These are phyloP conservation scores for Lissocephala sabroskyi DNA, from an alignment of 2,888 invertebrate species.

Conservation along the genomic window DNA sequence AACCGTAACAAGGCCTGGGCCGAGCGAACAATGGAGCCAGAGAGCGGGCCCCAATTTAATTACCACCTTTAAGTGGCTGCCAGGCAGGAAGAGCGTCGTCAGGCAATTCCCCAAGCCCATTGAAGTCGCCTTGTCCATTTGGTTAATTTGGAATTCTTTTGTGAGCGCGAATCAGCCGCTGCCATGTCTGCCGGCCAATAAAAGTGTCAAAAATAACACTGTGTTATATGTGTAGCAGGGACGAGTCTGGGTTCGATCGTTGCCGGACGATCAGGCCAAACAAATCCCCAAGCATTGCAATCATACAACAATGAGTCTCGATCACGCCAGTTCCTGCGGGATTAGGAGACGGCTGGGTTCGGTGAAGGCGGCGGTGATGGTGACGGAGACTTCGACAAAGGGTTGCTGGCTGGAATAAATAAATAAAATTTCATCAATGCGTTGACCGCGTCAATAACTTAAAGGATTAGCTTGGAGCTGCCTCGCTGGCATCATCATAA, in stretches of 20 bases:
- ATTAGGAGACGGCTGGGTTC: slow-evolving; percentile 36
- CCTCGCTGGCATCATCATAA: slow-evolving; percentile 52
- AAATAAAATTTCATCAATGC: slow-evolving; percentile 64
- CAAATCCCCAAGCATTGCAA: slow-evolving; percentile 55
- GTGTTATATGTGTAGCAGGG: slow-evolving; percentile 46
- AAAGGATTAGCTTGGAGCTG: slow-evolving; percentile 49
- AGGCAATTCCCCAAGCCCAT: slow-evolving; percentile 38
- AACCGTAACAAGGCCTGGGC: background rate
- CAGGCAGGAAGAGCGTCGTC: background rate
- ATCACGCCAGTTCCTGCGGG: slow-evolving; percentile 46
- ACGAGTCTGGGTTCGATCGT: no score
- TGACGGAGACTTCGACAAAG: slow-evolving; percentile 33
- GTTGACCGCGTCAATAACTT: slow-evolving; percentile 52
- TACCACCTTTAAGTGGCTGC: slow-evolving; percentile 52
- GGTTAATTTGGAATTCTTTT: slow-evolving; percentile 26
- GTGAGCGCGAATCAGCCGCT: slow-evolving; percentile 19
- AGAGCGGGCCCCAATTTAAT: slow-evolving; percentile 50
- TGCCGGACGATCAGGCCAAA: slow-evolving; percentile 13
- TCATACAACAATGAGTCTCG: slow-evolving; percentile 31
- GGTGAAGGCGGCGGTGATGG: no score
- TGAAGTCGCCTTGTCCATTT: slow-evolving; percentile 17
- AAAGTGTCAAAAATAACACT: slow-evolving; percentile 66
- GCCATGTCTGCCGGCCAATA: slow-evolving; percentile 41
- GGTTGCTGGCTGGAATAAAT: slow-evolving; percentile 48
- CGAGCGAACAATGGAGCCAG: slow-evolving; percentile 28